A percentile compares a stretch with the other conserved stretches of the same genome.
phyloP scores from a whole-genome alignment of 2,888 invertebrate genomes.

The Sphecodes monilicornis region DNA sequence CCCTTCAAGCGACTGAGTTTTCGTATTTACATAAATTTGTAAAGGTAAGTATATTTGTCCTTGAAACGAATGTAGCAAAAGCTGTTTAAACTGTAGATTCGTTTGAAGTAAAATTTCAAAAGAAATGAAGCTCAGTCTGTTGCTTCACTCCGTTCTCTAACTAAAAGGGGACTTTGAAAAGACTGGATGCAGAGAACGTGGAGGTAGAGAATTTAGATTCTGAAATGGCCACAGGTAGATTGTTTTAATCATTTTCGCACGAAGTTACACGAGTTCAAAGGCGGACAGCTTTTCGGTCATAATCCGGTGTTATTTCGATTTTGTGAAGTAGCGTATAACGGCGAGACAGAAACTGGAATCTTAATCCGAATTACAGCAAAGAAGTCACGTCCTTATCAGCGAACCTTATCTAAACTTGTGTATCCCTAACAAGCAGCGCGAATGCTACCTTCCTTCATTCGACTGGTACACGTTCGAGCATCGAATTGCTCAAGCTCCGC shows the following conservation, averaged over 20 bases:
- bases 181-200: not conserved
- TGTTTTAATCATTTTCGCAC: not conserved
- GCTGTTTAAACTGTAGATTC: not conserved
- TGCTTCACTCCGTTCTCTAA: not conserved
- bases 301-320: not conserved
- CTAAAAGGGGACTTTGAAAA: not conserved
- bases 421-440: slow-evolving; percentile 1
- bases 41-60: not conserved
- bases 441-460: not conserved
- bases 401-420: not conserved
- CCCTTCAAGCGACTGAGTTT: not conserved
- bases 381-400: not conserved
- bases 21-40: not conserved
- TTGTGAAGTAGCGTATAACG: not conserved
- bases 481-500: not conserved
- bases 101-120: not conserved
- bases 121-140: not conserved
- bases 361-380: not conserved
- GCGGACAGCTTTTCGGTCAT: not conserved
- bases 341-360: not conserved
- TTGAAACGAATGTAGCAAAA: not conserved
- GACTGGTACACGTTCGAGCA: not conserved
- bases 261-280: not conserved
- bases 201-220: not conserved
- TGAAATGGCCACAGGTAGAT: not conserved